phyloP scores from a whole-genome alignment of 1,140 invertebrate genomes.

The Helicoverpa zea region DNA sequence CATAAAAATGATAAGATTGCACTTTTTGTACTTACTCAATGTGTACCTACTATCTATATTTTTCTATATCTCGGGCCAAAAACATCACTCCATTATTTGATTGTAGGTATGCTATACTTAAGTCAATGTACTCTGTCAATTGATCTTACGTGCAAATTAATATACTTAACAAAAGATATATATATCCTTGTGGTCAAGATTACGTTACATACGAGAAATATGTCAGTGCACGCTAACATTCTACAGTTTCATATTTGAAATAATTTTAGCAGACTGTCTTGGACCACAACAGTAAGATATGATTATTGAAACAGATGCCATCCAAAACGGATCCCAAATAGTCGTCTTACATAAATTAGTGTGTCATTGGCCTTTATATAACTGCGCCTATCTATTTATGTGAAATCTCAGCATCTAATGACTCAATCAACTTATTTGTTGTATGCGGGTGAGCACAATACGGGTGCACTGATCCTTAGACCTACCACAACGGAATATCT shows the following conservation, averaged over 20 bases:
- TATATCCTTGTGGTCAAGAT: constrained; percentile 49
- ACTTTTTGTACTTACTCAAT: too few species aligned
- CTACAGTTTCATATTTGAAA: neutral
- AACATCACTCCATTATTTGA: neutral
- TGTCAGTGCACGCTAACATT: constrained; percentile 28
- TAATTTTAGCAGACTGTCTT: too few species aligned
- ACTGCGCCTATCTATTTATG: constrained; percentile 2
- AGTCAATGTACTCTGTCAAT: constrained; percentile 13
- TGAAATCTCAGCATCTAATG: constrained; percentile 25
- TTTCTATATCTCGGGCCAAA: neutral
- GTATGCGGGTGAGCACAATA: constrained; percentile 12
- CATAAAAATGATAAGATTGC: too few species aligned
- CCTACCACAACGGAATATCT: constrained; percentile 57
- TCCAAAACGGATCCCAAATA: too few species aligned
- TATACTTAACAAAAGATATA: constrained; percentile 15
- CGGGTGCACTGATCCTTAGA: neutral
- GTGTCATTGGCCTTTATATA: constrained; percentile 9
- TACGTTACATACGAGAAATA: constrained; percentile 28
- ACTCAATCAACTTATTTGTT: constrained; percentile 5
- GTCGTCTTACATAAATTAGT: neutral
- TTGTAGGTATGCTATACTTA: neutral
- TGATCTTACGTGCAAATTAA: constrained; percentile 40
- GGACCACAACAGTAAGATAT: too few species aligned
- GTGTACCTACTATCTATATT: neutral
- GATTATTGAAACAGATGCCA: too few species aligned